phyloP scores from a whole-genome alignment of 2,888 invertebrate species.

The Hypomecis punctinalis region DNA sequence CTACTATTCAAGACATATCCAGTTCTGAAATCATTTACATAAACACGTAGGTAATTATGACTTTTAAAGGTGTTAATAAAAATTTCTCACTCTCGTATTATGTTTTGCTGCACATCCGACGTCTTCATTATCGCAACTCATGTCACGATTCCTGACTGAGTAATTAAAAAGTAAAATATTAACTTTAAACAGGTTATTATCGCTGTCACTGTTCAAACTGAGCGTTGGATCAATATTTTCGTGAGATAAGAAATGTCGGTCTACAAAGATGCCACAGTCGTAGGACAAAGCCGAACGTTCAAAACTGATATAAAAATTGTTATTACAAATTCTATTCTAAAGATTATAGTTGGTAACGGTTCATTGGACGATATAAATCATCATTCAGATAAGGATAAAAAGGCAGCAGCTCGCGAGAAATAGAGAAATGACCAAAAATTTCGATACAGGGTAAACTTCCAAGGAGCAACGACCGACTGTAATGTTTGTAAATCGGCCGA shows the following conservation, averaged over 20 bases:
- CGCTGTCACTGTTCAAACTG: conserved; percentile 51
- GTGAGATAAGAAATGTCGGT: conserved; percentile 35
- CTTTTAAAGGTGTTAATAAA: conserved; percentile 6
- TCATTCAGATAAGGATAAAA: conserved; percentile 50
- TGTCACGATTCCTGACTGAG: conserved; percentile 43
- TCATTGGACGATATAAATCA: conserved; percentile 54
- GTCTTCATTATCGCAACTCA: conserved; percentile 35
- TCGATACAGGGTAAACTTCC: conserved; percentile 53
- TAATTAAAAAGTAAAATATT: conserved; percentile 49
- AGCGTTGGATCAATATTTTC: conserved; percentile 61
- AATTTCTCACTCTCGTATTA: conserved; percentile 9
- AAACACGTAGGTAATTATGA: not conserved
- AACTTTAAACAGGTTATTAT: conserved; percentile 45
- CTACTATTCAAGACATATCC: not conserved
- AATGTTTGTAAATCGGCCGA: conserved; percentile 56
- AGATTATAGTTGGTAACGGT: conserved; percentile 31
- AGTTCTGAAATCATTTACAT: conserved; percentile 1
- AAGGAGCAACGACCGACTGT: conserved; percentile 63
- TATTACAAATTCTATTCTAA: conserved; percentile 27
- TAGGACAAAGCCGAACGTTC: conserved; percentile 14
- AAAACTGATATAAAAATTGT: conserved; percentile 4
- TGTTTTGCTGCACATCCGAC: conserved; percentile 12
- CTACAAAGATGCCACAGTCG: conserved; percentile 17
- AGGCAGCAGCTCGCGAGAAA: conserved; percentile 29
- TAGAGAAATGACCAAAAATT: conserved; percentile 24